Evolutionary conservation across 2,888 invertebrate species (phyloP).

Genomic region (Metacarcinus magister): DNA sequence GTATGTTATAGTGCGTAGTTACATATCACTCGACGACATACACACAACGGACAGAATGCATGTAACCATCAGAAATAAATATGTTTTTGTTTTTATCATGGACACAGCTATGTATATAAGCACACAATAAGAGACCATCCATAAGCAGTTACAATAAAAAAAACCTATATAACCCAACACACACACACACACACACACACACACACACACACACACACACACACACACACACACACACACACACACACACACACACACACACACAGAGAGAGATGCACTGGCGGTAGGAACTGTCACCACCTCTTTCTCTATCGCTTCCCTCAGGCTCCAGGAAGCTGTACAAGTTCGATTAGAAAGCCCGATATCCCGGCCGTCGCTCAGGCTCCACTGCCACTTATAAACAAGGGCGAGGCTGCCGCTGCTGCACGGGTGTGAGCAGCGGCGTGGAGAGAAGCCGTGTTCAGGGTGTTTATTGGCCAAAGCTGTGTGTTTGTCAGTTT

Average conservation of each 20-base stretch:
- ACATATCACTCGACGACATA: not conserved
- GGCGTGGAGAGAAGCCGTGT: slow-evolving; percentile 41
- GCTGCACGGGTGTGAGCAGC: slow-evolving; percentile 1
- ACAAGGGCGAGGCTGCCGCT: not conserved
- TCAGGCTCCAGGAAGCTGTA: slow-evolving; percentile 21
- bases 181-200: slow-evolving; percentile 31
- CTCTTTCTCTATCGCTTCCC: not conserved
- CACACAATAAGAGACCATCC: no score
- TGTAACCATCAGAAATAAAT: not conserved
- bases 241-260: slow-evolving; percentile 48
- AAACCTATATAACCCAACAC: no score
- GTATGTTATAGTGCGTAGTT: no score
- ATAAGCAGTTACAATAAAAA: no score
- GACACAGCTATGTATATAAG: no score
- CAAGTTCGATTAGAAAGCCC: slow-evolving; percentile 15
- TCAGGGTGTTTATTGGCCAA: not conserved
- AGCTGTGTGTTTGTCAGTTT: not conserved
- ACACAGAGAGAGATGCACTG: not conserved
- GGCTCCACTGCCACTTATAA: not conserved
- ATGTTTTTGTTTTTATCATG: not conserved
- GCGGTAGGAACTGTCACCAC: slow-evolving; percentile 6
- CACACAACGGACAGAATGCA: not conserved
- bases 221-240: not conserved
- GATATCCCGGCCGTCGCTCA: not conserved
- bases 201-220: slow-evolving; percentile 26